Percentiles rank a stretch among this genome's conserved stretches.
Conservation (phyloP, 2,888 invertebrate species). For the Bimastos eiseni region DNA sequence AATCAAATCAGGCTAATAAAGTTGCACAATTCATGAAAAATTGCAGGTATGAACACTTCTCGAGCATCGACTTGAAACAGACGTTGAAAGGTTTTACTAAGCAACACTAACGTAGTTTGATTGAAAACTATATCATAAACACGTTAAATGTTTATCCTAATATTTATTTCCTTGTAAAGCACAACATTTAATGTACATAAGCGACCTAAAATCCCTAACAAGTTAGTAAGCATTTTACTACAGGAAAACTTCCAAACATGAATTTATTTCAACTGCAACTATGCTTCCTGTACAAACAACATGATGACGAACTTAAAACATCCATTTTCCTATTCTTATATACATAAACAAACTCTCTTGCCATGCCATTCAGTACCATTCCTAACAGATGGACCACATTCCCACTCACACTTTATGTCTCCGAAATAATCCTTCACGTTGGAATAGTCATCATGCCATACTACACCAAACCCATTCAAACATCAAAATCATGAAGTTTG, state of each 20-base stretch:
- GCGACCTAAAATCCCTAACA: not conserved
- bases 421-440: not conserved
- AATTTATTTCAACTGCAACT: constrained; percentile 21
- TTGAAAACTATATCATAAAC: not conserved
- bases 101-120: not conserved
- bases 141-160: not conserved
- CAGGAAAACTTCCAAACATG: constrained; percentile 3
- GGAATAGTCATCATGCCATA: not conserved
- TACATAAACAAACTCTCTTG: not conserved
- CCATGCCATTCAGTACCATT: not conserved
- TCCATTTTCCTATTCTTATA: constrained; percentile 24
- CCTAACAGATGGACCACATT: not conserved
- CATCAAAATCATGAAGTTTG: not conserved
- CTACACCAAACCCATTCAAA: not conserved
- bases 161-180: constrained; percentile 8
- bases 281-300: constrained; percentile 18
- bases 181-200: constrained; percentile 14
- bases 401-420: not conserved
- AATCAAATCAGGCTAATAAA: no score
- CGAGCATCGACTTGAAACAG: not conserved
- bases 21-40: no score
- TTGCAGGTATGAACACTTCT: not conserved
- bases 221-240: constrained; percentile 10
- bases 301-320: constrained; percentile 16
- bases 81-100: no score